Evolutionary conservation across 2,113 vertebrate genomes (phyloP), one percentile per base, ranked within the genome.

Genomic region (Crypturellus undulatus): DNA sequence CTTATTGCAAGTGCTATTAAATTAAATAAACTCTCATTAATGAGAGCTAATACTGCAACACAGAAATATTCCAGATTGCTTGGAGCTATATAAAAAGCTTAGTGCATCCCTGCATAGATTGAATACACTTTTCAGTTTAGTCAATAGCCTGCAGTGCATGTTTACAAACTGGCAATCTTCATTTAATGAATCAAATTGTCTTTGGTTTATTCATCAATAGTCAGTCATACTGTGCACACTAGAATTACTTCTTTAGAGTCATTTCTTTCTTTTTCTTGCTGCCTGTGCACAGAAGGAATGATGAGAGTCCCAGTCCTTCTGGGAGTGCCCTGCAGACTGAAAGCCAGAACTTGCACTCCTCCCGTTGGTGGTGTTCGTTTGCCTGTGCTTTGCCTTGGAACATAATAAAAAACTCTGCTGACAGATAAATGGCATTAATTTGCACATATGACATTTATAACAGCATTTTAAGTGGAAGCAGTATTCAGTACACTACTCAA

Each of bases 1-100:
- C 51, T 21, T 32, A 10, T 64, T 91, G 19, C 45, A 93, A 89
- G 47, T 69, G 34, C 77, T 90, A 20, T 90, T 81, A 86, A 88
- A 94, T 85, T 85, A 91, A 91, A 88, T 94, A 93, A 94, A 81
- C 40, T 58, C 19, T 91, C 87, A 13, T 32, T 95, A 95, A 92
- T 89, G 65, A 68, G 43, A 91, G 18, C 38, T 92, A 79, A 65
- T 90, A 40, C 40, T 64, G 64, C 80, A 91, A 72, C 20, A 49
- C 32, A 65, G 73, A 90, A 96, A 73, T 78, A 51, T 4, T 13
- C 49, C 43, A 92, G 58, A 81, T 68, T 84, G 34, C 87, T 93
- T 70, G 26, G 47, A 94, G 67, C 54, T 4, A 38, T 91, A 25
- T 36, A 76, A 82, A 88, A 88, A 36, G 20, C 19, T 89, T 62